Percentiles rank a stretch among this genome's conserved stretches.
Conservation (phyloP, 2,113 vertebrate species). For the Rhabdornis inornatus region DNA sequence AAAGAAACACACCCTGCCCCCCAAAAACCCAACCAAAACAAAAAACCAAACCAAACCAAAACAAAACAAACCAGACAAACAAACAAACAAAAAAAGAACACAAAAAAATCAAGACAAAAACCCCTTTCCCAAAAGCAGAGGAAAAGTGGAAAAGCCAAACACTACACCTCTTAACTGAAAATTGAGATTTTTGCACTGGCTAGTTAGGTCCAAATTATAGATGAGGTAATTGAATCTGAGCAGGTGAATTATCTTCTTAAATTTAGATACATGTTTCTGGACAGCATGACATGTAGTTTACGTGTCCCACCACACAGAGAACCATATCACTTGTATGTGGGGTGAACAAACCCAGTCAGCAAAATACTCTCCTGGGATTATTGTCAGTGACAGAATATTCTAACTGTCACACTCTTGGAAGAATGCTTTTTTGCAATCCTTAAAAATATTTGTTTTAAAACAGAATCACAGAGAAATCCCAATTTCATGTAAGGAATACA, state of each 20-base stretch:
- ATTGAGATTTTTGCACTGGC: background rate
- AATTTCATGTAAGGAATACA: background rate
- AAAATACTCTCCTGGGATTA: background rate
- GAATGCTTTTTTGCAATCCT: background rate
- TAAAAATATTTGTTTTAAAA: background rate
- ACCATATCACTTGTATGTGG: rapidly evolving
- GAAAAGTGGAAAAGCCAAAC: background rate
- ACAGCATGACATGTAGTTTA: background rate
- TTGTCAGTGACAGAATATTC: background rate
- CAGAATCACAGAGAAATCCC: background rate
- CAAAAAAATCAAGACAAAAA: background rate
- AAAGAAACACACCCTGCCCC: background rate
- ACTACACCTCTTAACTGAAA: background rate
- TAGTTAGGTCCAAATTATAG: background rate
- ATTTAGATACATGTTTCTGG: background rate
- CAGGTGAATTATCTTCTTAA: background rate
- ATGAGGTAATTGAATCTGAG: background rate
- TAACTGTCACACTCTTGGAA: background rate
- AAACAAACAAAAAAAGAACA: background rate
- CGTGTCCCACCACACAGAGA: background rate
- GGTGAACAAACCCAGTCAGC: background rate
- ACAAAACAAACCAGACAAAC: too few species aligned
- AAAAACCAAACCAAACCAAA: too few species aligned
- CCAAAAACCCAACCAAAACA: too few species aligned
- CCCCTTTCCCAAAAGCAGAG: background rate